Evolutionary conservation across 2,797 vertebrate species (phyloP).

Genomic region (Tragopan temminckii): DNA sequence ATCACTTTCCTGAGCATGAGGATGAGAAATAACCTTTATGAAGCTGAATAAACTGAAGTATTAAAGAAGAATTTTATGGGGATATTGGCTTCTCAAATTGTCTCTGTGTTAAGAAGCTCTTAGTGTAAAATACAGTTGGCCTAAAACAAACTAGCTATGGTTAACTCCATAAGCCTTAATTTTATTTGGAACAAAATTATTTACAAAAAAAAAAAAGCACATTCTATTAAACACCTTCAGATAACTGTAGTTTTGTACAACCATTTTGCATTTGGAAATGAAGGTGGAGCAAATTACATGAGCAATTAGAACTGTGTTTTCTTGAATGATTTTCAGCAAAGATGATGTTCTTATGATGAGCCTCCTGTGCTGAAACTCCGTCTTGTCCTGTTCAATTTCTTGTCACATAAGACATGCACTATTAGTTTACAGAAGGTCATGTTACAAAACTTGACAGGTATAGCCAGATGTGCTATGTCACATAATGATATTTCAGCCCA

Average conservation of each 20-base stretch:
- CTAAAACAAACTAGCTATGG: slow-evolving; percentile 32
- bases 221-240: slow-evolving; percentile 32
- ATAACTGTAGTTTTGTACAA: not conserved
- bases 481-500: not conserved
- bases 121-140: slow-evolving; percentile 40
- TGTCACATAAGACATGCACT: not conserved
- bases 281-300: slow-evolving; percentile 1
- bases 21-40: slow-evolving; percentile 36
- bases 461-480: not conserved
- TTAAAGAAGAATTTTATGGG: slow-evolving; percentile 4
- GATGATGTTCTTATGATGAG: not conserved
- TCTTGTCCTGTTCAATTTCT: not conserved
- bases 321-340: not conserved
- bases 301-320: not conserved
- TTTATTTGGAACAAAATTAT: slow-evolving; percentile 26
- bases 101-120: slow-evolving; percentile 5
- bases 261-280: slow-evolving; percentile 15
- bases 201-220: slow-evolving; percentile 38
- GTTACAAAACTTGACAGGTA: not conserved
- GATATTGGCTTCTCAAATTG: slow-evolving; percentile 10
- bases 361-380: not conserved
- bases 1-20: slow-evolving; percentile 30
- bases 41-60: slow-evolving; percentile 38
- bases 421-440: not conserved
- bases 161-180: slow-evolving; percentile 32